These are phyloP conservation scores for Diceros bicornis DNA, from an alignment of 2,797 vertebrate species.

Conservation along the genomic window DNA sequence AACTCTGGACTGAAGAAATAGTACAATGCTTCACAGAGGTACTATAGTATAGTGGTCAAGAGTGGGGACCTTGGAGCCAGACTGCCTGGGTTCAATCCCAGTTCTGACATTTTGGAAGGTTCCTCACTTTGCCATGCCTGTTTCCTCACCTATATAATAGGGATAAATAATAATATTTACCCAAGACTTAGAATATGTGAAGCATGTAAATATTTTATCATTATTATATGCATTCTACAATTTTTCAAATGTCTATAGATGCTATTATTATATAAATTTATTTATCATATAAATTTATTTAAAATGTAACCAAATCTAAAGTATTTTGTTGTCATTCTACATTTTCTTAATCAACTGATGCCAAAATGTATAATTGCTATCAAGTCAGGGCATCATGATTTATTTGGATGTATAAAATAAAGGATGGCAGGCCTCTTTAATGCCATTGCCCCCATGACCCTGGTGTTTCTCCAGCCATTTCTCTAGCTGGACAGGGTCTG, in stretches of 20 bases:
- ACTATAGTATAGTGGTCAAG: not conserved
- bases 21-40: not conserved
- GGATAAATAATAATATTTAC: not conserved
- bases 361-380: not conserved
- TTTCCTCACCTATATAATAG: not conserved
- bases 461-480: not conserved
- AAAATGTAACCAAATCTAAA: not conserved
- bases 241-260: not conserved
- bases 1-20: not conserved
- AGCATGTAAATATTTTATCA: slow-evolving; percentile 42
- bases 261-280: not conserved
- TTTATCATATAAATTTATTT: slow-evolving; percentile 30
- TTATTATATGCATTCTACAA: not conserved
- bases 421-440: not conserved
- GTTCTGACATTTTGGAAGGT: not conserved
- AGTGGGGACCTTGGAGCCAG: not conserved
- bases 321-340: not conserved
- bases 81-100: not conserved
- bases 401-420: slow-evolving; percentile 4
- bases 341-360: slow-evolving; percentile 49
- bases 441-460: not conserved
- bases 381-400: not conserved
- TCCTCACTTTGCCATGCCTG: not conserved
- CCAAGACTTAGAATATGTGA: not conserved
- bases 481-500: not conserved